Evolutionary conservation across 2,113 vertebrate species (phyloP).

Genomic region (Chunga burmeisteri): DNA sequence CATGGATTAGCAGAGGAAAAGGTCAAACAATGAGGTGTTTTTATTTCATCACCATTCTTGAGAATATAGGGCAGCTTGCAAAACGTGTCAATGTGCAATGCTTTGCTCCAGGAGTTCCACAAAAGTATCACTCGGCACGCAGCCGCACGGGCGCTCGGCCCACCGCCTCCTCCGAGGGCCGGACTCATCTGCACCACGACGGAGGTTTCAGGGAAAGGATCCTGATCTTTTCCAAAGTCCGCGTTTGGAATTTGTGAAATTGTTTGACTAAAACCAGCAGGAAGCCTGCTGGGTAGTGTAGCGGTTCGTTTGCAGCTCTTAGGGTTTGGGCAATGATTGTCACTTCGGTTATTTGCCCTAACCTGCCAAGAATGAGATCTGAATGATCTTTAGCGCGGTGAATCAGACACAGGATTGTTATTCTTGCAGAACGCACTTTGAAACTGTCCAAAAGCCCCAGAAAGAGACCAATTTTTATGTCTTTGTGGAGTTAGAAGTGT

Average conservation of each 20-base stretch:
- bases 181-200: fast-evolving
- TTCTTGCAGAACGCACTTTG: not conserved
- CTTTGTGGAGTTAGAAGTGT: not conserved
- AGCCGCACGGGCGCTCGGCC: not conserved
- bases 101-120: not conserved
- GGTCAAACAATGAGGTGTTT: not conserved
- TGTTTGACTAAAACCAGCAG: not conserved
- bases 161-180: not conserved
- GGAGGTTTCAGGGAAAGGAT: not conserved
- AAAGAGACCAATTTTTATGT: not conserved
- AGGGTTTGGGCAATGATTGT: not conserved
- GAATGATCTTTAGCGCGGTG: not conserved
- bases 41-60: not conserved
- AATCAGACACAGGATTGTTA: not conserved
- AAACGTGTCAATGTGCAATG: not conserved
- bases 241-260: not conserved
- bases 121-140: not conserved
- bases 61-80: not conserved
- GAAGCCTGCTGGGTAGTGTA: not conserved
- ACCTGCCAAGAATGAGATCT: not conserved
- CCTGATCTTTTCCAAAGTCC: not conserved
- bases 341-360: not conserved
- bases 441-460: not conserved
- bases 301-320: not conserved
- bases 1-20: not conserved